These are phyloP conservation scores for Tamandua tetradactyla DNA, from an alignment of 2,797 vertebrate genomes.

Conservation along the genomic window DNA sequence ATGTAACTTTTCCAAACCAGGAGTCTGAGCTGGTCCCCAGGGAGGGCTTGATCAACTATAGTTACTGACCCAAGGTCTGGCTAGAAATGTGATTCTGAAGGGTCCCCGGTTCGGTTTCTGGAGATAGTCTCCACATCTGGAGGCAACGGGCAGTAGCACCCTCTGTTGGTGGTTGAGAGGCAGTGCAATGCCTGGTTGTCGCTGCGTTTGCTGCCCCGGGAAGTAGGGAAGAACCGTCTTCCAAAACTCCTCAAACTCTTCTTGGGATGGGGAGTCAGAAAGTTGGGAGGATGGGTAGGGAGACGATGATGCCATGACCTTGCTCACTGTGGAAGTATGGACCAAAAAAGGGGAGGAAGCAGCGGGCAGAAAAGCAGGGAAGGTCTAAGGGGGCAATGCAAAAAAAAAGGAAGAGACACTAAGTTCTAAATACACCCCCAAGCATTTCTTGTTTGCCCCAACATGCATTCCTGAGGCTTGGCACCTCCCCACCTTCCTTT, in stretches of 20 bases:
- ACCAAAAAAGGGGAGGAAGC: background rate
- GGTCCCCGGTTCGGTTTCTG: background rate
- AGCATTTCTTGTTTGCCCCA: background rate
- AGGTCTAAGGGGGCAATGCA: background rate
- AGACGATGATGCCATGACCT: background rate
- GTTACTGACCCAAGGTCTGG: background rate
- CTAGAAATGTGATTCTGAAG: background rate
- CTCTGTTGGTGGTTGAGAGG: background rate
- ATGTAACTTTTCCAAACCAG: too few species aligned
- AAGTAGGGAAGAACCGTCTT: background rate
- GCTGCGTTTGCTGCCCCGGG: too few species aligned
- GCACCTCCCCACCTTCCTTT: background rate
- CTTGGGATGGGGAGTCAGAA: background rate
- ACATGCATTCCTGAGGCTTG: background rate
- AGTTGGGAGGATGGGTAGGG: background rate
- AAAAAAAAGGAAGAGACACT: background rate
- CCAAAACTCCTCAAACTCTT: background rate
- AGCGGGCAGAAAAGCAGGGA: background rate
- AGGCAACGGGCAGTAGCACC: background rate
- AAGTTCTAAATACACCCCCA: background rate
- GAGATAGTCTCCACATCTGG: fast-evolving
- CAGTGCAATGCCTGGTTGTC: background rate
- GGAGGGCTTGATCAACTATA: background rate
- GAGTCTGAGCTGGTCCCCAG: background rate
- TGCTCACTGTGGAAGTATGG: background rate